Base-by-base conservation (phyloP, 2,113 vertebrate genomes). In the Gorsachius goisagi region DNA sequence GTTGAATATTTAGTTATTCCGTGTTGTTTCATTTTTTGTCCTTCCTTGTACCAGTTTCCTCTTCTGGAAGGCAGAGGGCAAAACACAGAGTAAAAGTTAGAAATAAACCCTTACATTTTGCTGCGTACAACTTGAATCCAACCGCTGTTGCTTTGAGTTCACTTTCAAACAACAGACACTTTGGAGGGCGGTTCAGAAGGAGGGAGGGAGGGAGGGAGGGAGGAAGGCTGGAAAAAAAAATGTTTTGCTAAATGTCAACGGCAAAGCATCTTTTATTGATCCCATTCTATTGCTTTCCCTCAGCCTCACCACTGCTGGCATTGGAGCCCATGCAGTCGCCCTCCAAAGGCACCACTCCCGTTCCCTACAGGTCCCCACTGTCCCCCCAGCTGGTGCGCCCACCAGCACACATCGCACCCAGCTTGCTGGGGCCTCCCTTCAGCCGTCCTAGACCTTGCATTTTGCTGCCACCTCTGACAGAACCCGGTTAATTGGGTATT, bases 31-130 rank as follows among this genome's bases (percentile, higher is more conserved):
- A 28, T 63, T 86, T 94, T 84, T 92, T 56, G 56, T 86, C 72
- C 66, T 76, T 35, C 35, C 44, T 33, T 49, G 24, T 89, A 95
- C 80, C 53, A 81, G 2, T 68, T 86, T 69, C 24, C n/a, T 81
- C n/a, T 82, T 93, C 77, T n/a, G 22, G 72, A 93, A 93, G 69
- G 83, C 67, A 50, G 47, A 74, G 59, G 71, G 67, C 62, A 79
- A 89, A 93, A 79, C 67, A 62, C 69, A 85, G 82, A 89, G 68
- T 84, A 86, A 27, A 85, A 96, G 50, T 83, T 64, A 76, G 45
- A 18, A 39, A 71, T 67, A 84, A 56, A 15, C 5, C 28, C 32
- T 64, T 45, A n/a, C 11, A 32, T 85, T 93, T 87, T 58, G 23
- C 35, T 37, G 58, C 49, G 50, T 49, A 41, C 3, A 5, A 14